Percentiles rank a stretch among this genome's conserved stretches.
These are phyloP conservation scores for Volucella inflata DNA, from an alignment of 2,888 invertebrate species.

Conservation along the genomic window DNA sequence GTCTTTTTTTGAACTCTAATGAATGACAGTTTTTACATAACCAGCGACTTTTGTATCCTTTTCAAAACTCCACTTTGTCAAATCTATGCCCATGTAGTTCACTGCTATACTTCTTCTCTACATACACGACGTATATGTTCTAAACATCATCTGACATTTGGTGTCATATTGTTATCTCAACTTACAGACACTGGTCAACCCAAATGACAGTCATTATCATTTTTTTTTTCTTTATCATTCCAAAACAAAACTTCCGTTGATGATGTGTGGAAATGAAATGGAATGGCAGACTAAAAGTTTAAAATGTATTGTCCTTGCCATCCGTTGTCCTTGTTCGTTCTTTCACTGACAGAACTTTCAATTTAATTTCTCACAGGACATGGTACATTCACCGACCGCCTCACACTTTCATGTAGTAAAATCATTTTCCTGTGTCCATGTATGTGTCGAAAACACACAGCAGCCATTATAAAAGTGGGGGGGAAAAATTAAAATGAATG, in stretches of 20 bases:
- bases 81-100: too few relatives aligned
- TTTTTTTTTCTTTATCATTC: constrained; percentile 10
- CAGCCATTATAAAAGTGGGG: constrained; percentile 65
- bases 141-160: constrained; percentile 9
- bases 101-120: too few relatives aligned
- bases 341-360: constrained; percentile 44
- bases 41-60: too few relatives aligned
- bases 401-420: not conserved
- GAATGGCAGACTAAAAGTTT: constrained; percentile 14
- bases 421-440: constrained; percentile 6
- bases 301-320: constrained; percentile 38
- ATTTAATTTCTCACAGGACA: constrained; percentile 66
- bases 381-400: too few relatives aligned
- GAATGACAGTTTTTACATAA: too few relatives aligned
- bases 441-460: constrained; percentile 48
- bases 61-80: too few relatives aligned
- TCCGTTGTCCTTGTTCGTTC: constrained; percentile 30
- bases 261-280: constrained; percentile 4
- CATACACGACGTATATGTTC: not conserved
- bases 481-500: constrained; percentile 63
- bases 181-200: constrained; percentile 53
- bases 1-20: too few relatives aligned
- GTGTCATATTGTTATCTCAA: constrained; percentile 22
- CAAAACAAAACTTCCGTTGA: constrained; percentile 40
- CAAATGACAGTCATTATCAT: constrained; percentile 44